A percentile compares a stretch with the other conserved stretches of the same genome.
Conservation (phyloP, 2,113 vertebrate species). For the Brachirus orientalis region DNA sequence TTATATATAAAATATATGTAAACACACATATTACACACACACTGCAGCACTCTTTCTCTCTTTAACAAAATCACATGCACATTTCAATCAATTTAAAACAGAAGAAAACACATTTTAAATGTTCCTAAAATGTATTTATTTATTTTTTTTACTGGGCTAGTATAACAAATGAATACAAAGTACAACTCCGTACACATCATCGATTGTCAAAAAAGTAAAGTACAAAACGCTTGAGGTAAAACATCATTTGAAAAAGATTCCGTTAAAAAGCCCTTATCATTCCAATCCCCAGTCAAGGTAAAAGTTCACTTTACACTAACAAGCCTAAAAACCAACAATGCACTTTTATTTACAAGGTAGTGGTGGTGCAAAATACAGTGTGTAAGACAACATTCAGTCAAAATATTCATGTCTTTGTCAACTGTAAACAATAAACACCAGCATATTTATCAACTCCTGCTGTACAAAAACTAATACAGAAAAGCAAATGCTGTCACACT, state of each 20-base stretch:
- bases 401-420: constrained; percentile 68
- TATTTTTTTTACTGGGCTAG: constrained; percentile 62
- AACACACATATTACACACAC: no score
- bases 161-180: constrained; percentile 81
- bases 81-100: constrained; percentile 8
- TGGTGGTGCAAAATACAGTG: constrained; percentile 79
- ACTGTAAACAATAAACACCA: constrained; percentile 77
- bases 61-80: constrained; percentile 1
- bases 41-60: neutral
- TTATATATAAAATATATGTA: no score
- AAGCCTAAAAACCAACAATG: constrained; percentile 63
- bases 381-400: constrained; percentile 75
- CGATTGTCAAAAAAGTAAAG: constrained; percentile 80
- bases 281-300: constrained; percentile 65
- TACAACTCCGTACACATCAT: constrained; percentile 74
- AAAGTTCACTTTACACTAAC: constrained; percentile 71
- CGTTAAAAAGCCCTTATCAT: constrained; percentile 76
- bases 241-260: constrained; percentile 75
- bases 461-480: constrained; percentile 46
- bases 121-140: constrained; percentile 60
- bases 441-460: constrained; percentile 32
- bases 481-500: constrained; percentile 49
- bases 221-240: constrained; percentile 82
- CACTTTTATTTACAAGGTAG: constrained; percentile 75
- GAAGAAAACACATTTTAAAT: constrained; percentile 26